Evolutionary conservation across 1,140 invertebrate species (phyloP), one percentile per base, ranked within the genome.

Genomic region (Tetramorium simillimum): DNA sequence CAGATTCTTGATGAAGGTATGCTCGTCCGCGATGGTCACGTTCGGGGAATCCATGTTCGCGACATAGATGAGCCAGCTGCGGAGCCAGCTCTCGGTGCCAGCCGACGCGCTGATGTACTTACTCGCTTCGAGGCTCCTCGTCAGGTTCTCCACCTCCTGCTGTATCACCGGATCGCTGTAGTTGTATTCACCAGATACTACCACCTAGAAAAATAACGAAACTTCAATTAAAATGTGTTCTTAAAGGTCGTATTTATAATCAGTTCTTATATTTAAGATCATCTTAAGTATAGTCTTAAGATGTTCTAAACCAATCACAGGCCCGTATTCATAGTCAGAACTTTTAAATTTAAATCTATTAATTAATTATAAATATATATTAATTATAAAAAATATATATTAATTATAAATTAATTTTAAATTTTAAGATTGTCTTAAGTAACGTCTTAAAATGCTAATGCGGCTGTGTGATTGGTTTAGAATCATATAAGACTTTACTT

Each of bases 41-140:
- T 98, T 97, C 6, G 97, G 93, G 92, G 97, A 97, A 53, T 98
- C 97, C 82, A 97, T 96, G 91, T 97, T 95, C 7, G 96, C 96
- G 0, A 97, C 96, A 92, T 98, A 99, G 49, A 96, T 96, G 0
- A 98, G 94, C 92, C 98, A 99, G 49, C 97, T 97, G 78, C 98
- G 95, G 2, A 99, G 93, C 99, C 99, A 99, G 0, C 98, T 99
- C 94, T 99, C 98, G 0, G 98, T 98, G 92, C 98, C 98, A 0
- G 98, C 93, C 0, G 97, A 96, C 14, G 96, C 96, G 3, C 97
- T 97, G 43, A 99, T 97, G 93, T 97, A 99, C 0, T 96, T 96
- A 0, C 97, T 98, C 67, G 97, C 97, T 93, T 99, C 98, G 87
- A 99, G 96, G 24, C 96, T 96, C 73, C 96, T 96, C 0, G 98